Evolutionary conservation across 1,140 invertebrate species (phyloP).

Genomic region (Neodiprion lecontei): DNA sequence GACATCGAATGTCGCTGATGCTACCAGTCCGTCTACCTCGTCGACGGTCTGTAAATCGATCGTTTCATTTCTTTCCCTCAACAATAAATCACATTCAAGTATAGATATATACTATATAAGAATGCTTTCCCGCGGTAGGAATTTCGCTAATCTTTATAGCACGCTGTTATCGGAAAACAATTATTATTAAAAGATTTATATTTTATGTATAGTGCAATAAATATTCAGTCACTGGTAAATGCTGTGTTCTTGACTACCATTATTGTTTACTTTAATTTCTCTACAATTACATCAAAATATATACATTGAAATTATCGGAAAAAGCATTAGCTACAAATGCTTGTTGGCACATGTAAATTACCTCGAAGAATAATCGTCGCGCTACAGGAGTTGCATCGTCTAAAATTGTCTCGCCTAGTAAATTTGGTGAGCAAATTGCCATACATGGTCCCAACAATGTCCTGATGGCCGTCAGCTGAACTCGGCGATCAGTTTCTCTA

Average conservation of each 20-base stretch:
- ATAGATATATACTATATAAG: no score
- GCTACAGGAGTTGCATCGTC: constrained; percentile 34
- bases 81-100: no score
- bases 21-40: constrained; percentile 15
- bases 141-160: neutral
- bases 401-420: constrained; percentile 41
- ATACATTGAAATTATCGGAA: constrained; percentile 24
- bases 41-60: constrained; percentile 31
- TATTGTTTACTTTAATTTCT: no score
- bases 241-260: no score
- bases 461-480: constrained; percentile 24
- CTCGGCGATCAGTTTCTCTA: neutral
- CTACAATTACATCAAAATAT: no score
- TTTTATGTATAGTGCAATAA: no score
- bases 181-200: no score
- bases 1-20: neutral
- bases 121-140: no score
- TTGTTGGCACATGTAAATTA: constrained; percentile 23
- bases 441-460: constrained; percentile 37
- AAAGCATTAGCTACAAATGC: neutral
- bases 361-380: constrained; percentile 39
- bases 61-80: no score
- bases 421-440: constrained; percentile 33
- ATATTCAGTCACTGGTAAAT: no score
- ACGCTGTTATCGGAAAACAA: neutral